A percentile compares a stretch with the other conserved stretches of the same genome.
Conservation (phyloP, 2,888 invertebrate genomes). For the Sympetrum striolatum region DNA sequence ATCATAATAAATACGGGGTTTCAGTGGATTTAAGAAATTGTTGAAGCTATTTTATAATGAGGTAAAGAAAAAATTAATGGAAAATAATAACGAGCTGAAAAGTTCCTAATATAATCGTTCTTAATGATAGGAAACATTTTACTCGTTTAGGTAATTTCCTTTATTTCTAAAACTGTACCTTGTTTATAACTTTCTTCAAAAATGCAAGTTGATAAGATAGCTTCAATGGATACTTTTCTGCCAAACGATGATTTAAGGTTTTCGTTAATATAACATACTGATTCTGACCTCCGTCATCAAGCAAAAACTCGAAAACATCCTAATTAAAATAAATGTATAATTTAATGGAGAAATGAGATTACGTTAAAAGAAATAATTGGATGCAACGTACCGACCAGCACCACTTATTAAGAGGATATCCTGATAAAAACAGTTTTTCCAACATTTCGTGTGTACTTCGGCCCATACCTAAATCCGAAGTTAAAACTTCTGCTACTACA, state of each 20-base stretch:
- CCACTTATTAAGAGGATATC: slow-evolving; percentile 9
- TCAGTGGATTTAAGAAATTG: too few relatives aligned
- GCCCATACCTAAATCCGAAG: background rate
- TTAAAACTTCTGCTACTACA: too few relatives aligned
- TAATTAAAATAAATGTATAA: background rate
- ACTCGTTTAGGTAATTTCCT: too few relatives aligned
- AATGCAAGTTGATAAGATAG: background rate
- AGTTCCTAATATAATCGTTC: too few relatives aligned
- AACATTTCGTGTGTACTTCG: background rate
- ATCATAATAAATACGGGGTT: too few relatives aligned
- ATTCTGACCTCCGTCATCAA: background rate
- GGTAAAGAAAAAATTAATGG: too few relatives aligned
- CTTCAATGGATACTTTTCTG: background rate
- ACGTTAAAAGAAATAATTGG: background rate
- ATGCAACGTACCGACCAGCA: background rate
- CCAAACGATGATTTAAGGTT: background rate
- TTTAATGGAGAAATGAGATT: background rate
- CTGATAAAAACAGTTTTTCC: background rate
- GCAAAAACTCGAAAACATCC: background rate
- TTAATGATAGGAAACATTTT: too few relatives aligned
- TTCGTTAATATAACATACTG: background rate
- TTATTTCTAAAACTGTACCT: background rate
- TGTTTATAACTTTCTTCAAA: background rate
- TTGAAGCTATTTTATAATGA: too few relatives aligned
- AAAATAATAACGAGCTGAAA: too few relatives aligned